A percentile compares a stretch with the other conserved stretches of the same genome.
Conservation (phyloP, 1,140 invertebrate species). For the Drosophila auraria region DNA sequence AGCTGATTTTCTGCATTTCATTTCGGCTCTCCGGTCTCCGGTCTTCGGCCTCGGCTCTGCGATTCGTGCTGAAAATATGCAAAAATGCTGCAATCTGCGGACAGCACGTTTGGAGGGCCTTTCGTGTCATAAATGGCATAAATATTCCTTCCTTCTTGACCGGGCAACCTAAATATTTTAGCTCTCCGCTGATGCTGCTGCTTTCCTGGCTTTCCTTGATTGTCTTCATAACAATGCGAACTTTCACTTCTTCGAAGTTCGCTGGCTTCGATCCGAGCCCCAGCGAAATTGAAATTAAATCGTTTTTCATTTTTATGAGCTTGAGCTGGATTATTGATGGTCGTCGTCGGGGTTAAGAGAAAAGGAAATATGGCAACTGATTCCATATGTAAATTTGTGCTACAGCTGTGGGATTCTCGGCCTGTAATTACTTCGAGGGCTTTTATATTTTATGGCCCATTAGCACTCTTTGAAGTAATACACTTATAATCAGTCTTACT, state of each 20-base stretch:
- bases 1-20: conserved; percentile 72
- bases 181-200: conserved; percentile 10
- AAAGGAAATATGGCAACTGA: background rate
- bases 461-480: background rate
- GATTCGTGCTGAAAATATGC: conserved; percentile 79
- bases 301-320: conserved; percentile 76
- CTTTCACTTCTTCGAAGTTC: conserved; percentile 66
- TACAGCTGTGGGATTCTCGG: conserved; percentile 30
- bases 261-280: conserved; percentile 1
- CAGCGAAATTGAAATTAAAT: conserved; percentile 78
- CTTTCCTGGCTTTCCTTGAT: conserved; percentile 13
- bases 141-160: conserved; percentile 81
- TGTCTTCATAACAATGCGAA: conserved; percentile 66
- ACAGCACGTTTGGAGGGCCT: conserved; percentile 78
- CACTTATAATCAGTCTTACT: background rate
- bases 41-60: conserved; percentile 5
- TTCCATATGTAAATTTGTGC: conserved; percentile 7
- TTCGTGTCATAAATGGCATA: conserved; percentile 84
- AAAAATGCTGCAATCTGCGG: conserved; percentile 70
- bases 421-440: conserved; percentile 1
- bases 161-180: conserved; percentile 77
- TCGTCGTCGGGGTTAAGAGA: background rate
- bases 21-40: conserved; percentile 35
- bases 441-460: background rate
- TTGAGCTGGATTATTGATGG: conserved; percentile 21